phyloP scores from a whole-genome alignment of 2,888 invertebrate species.

The Caenorhabditis imperialis region DNA sequence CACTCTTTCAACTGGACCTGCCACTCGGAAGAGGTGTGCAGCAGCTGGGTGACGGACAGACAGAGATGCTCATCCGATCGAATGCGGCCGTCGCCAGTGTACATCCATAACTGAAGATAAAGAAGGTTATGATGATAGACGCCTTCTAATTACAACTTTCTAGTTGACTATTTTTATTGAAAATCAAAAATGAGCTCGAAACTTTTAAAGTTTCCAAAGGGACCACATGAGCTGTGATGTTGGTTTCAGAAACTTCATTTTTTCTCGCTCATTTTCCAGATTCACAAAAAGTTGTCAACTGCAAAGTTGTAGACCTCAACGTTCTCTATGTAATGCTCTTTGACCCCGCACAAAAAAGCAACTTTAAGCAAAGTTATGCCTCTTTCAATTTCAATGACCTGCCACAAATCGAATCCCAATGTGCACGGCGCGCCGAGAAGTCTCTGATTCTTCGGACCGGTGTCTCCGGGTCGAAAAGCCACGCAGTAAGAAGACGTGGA shows the following conservation, averaged over 20 bases:
- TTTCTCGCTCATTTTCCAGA: no score
- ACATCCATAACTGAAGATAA: slow-evolving; percentile 78
- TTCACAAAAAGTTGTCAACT: no score
- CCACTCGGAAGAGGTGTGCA: slow-evolving; percentile 67
- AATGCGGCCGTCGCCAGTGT: slow-evolving; percentile 67
- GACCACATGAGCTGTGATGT: no score
- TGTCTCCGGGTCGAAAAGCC: slow-evolving; percentile 71
- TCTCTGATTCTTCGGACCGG: slow-evolving; percentile 69
- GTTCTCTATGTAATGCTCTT: no score
- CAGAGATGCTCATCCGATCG: slow-evolving; percentile 77
- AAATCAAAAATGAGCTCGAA: no score
- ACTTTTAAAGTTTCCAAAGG: no score
- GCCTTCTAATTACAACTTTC: no score
- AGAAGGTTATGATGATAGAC: no score
- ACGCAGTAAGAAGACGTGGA: slow-evolving; percentile 60
- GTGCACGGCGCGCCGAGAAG: slow-evolving; percentile 72
- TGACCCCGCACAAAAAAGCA: neutral
- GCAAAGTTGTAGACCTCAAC: no score
- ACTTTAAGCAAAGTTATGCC: neutral
- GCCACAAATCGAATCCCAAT: slow-evolving; percentile 78
- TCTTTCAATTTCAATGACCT: slow-evolving; percentile 64
- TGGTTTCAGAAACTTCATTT: no score
- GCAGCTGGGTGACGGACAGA: slow-evolving; percentile 60
- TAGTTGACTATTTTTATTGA: no score
- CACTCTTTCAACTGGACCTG: slow-evolving; percentile 77